Evolutionary conservation across 2,797 vertebrate genomes (phyloP), one percentile per base, ranked within the genome.

Genomic region (Centropyge bicolor): DNA sequence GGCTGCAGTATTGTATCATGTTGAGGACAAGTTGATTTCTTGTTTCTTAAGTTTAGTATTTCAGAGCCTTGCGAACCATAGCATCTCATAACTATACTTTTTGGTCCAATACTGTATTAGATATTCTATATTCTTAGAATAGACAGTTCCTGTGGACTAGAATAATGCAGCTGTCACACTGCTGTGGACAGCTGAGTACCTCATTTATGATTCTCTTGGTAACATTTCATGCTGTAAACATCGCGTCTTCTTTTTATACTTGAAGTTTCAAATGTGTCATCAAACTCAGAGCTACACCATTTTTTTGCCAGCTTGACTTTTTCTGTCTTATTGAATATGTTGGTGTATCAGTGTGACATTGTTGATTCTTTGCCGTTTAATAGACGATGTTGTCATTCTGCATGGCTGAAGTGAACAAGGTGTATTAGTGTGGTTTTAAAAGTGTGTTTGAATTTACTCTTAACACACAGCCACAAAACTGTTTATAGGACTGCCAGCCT

Each of bases 291-390:
- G 12, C 38, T 43, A 59, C 48, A 41, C 6, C 3, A 11, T 43
- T 43, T 55, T 31, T 72, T 73, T 55, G 55, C 14, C 64, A 59
- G n/a, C 20, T 11, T 43, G 60, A 41, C 12, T 51, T 48, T 10
- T 36, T 51, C 24, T 35, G 5, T 48, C 54, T 43, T 14, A 40
- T 41, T 41, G n/a, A 56, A 38, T 41, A 49, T 59, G 36, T 22
- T 40, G 36, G 24, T 17, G 43, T 22, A 35, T 41, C 41, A 48
- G 24, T 36, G n/a, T 35, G 36, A 59, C 22, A 57, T 48, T 51
- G n/a, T 7, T 57, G 17, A 49, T n/a, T 65, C 10, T 19, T 40
- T 66, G n/a, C 49, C 4, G 35, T 60, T 62, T 31, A 27, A 49
- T 45, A 62, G 36, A 57, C 38, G 31, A 48, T 69, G 22, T 1